Evolutionary conservation across 2,888 invertebrate species (phyloP), one percentile per base, ranked within the genome.

Genomic region (Ormia ochracea): DNA sequence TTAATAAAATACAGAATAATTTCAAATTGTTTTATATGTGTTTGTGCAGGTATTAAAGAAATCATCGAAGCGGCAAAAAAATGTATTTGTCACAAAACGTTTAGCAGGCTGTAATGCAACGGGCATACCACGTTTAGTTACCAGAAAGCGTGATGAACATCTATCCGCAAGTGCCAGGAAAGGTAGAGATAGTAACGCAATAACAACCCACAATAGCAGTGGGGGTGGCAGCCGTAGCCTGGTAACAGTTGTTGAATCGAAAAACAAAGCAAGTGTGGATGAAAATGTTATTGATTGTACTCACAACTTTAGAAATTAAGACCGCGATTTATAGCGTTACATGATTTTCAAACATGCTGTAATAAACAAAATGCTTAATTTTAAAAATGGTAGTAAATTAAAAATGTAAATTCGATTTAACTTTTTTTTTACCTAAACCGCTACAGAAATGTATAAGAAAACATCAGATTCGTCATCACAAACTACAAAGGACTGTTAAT

Each of bases 201-300:
- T 9, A 28, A 19, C 33, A 28, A 65, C 50, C 28, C 41, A 28
- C 23, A 10, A 9, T 31, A 23, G 23, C 21, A 38, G 36, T 48
- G 38, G 28, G 10, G 45, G 43, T 28, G 68, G 73, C 19, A 56
- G 33, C 43, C 72, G 81, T 80, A 82, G 84, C 84, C 26, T 84
- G 83, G 87, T 84, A 70, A 86, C 85, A 73, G 78, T 88, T 87
- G 88, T 87, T 87, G 83, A 86, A 87, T 86, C 88, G 85, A 88
- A 80, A 31, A 75, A 86, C 77, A 82, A 82, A 61, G 63, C 81
- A 50, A 82, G 23, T 63, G 26, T 45, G 12, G 77, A 50, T 41
- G 54, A 61, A 21, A 48, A 80, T 63, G 14, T 80, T 33, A 80
- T 80, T 58, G 72, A 80, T 23, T 80, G 80, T 19, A 80, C 76